phyloP scores from a whole-genome alignment of 64 coral and sea anemone genomes.

The Porites australiensis region DNA sequence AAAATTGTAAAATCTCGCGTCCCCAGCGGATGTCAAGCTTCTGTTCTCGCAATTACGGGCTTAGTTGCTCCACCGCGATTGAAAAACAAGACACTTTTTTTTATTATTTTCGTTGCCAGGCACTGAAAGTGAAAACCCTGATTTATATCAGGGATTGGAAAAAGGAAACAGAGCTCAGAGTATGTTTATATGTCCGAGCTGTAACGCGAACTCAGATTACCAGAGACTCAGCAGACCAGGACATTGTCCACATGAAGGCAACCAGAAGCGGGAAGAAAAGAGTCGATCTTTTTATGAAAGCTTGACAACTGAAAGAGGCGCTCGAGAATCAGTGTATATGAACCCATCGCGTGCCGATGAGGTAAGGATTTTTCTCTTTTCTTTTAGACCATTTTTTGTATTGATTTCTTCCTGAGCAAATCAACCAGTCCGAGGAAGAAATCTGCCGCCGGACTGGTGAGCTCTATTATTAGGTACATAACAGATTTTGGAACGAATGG shows the following conservation, averaged over 20 bases:
- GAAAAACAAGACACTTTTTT: not conserved
- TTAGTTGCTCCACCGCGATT: too few relatives aligned
- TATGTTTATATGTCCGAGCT: slow-evolving; percentile 17
- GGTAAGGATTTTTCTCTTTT: not conserved
- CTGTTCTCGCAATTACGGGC: too few relatives aligned
- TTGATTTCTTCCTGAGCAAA: not conserved
- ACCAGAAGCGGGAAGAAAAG: not conserved
- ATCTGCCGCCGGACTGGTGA: too few relatives aligned
- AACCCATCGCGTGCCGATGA: not conserved
- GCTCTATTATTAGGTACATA: too few relatives aligned
- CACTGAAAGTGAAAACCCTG: not conserved
- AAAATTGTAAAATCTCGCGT: too few relatives aligned
- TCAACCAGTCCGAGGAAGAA: too few relatives aligned
- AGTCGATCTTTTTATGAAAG: slow-evolving; percentile 20
- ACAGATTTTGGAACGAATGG: too few relatives aligned
- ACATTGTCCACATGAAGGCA: not conserved
- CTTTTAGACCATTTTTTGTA: not conserved
- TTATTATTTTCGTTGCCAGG: not conserved
- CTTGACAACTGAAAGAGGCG: not conserved
- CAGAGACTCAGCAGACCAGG: not conserved
- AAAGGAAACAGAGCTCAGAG: not conserved
- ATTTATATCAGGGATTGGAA: not conserved
- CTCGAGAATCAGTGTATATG: slow-evolving; percentile 2
- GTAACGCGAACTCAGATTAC: slow-evolving; percentile 1
- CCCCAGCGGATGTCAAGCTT: too few relatives aligned